phyloP scores from a whole-genome alignment of 1,140 invertebrate genomes.

The Aphidius ervi region DNA sequence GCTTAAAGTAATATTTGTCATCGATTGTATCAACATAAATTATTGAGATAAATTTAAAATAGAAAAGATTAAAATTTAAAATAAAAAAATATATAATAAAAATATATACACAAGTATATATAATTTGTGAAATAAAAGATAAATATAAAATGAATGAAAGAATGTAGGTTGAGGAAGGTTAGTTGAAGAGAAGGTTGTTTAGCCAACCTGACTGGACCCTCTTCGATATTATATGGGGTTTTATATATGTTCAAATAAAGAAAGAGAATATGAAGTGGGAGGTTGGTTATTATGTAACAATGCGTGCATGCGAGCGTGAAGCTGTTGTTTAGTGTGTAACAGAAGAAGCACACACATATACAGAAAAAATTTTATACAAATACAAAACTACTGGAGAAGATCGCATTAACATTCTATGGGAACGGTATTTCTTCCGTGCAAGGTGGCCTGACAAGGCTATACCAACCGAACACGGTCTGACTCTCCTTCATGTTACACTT shows the following conservation, averaged over 20 bases:
- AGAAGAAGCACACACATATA: constrained; percentile 17
- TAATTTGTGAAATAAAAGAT: neutral
- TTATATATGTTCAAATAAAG: neutral
- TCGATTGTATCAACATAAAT: too few relatives aligned
- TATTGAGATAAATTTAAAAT: too few relatives aligned
- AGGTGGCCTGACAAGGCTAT: constrained; percentile 32
- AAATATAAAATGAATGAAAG: neutral
- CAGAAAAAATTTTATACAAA: neutral
- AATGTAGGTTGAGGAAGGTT: constrained; percentile 9
- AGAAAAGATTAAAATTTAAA: too few relatives aligned
- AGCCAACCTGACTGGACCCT: neutral
- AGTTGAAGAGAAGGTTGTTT: neutral
- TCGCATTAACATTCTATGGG: constrained; percentile 47
- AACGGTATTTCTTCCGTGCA: constrained; percentile 41
- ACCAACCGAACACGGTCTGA: neutral
- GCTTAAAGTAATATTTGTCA: too few relatives aligned
- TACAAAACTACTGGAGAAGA: constrained; percentile 29
- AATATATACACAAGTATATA: too few relatives aligned
- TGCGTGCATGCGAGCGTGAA: constrained; percentile 34
- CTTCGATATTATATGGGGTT: neutral
- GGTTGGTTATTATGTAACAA: constrained; percentile 35
- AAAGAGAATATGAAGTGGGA: neutral
- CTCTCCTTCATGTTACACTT: neutral
- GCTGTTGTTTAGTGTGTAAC: constrained; percentile 29
- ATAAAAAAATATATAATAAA: too few relatives aligned